Base-by-base conservation (phyloP, 2,797 vertebrate genomes). In the Anableps anableps region DNA sequence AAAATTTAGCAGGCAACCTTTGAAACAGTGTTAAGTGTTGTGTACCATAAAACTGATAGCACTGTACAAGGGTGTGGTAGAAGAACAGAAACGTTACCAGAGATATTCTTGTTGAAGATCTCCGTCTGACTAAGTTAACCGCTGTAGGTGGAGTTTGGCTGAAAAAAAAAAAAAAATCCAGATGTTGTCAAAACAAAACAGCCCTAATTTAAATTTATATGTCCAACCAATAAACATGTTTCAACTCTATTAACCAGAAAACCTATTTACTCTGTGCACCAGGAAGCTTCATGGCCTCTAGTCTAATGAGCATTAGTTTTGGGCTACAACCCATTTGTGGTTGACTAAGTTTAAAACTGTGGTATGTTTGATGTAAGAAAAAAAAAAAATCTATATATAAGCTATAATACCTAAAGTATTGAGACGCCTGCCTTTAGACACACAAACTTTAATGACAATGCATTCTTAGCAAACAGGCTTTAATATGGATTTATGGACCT, bases 71-170 rank as follows among this genome's bases (percentile, higher is more conserved):
- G 55, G 31, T 51, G 55, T 55, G 55, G 55, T 47, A 29, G 76
- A n/a, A 71, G n/a, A 77, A 51, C 5, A 23, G 7, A 8, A 55
- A 58, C 62, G 95, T 96, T 96, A 99, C 99, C 98, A 99, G 95
- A 91, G 99, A 97, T 87, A 99, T 93, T 92, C 98, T 96, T 10
- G 98, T 98, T 0, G 97, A 98, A 5, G 98, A 99, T 66, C 97
- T 94, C 74, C 97, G 95, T 91, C 98, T 97, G 85, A 99, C 94
- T 55, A 97, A 96, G 95, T 98, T 99, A 88, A 97, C 96, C 5
- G 97, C 94, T 76, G 97, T 83, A 0, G 97, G 92, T 91, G 97
- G 98, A 8, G 96, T 95, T 97, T 99, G 98, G 80, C 99, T 99
- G 84, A 5, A 86, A 76, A 60, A 19, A 36, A 43, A 1, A 51